Percentiles rank a stretch among this genome's conserved stretches.
These are phyloP conservation scores for Portunus trituberculatus DNA, from an alignment of 1,140 invertebrate species.

Conservation along the genomic window DNA sequence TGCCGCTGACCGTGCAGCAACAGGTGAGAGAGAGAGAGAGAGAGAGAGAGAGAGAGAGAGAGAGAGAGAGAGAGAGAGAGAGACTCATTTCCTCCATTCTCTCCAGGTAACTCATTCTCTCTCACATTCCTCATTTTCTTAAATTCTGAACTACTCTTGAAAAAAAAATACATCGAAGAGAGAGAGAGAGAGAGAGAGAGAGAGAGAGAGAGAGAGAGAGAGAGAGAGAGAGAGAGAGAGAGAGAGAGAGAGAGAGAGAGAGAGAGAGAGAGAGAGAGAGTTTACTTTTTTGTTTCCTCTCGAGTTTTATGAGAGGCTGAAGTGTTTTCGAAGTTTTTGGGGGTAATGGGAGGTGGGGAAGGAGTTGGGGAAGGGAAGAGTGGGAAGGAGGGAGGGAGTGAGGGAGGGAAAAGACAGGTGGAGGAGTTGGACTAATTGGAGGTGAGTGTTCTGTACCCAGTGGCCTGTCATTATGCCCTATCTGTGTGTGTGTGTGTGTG, in stretches of 20 bases:
- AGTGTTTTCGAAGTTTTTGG: neutral
- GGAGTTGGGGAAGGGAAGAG: neutral
- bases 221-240: too few relatives aligned
- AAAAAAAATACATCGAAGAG: too few relatives aligned
- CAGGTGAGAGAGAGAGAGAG: slow-evolving; percentile 4
- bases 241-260: too few relatives aligned
- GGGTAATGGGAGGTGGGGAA: neutral
- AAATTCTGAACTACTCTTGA: neutral
- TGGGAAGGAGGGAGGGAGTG: neutral
- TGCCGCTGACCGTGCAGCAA: neutral
- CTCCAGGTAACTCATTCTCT: neutral
- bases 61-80: slow-evolving; percentile 56
- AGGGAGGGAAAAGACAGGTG: neutral
- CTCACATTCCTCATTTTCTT: neutral
- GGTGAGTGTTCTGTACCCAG: neutral
- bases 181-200: neutral
- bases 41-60: slow-evolving; percentile 34
- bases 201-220: too few relatives aligned
- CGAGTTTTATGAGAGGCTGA: neutral
- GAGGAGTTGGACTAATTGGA: neutral
- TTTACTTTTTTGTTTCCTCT: neutral
- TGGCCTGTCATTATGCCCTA: neutral
- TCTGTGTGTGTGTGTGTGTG: neutral
- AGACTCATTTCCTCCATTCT: neutral
- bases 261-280: neutral